Evolutionary conservation across 2,797 vertebrate genomes (phyloP), one percentile per base, ranked within the genome.

Genomic region (Cossypha niveicapilla): DNA sequence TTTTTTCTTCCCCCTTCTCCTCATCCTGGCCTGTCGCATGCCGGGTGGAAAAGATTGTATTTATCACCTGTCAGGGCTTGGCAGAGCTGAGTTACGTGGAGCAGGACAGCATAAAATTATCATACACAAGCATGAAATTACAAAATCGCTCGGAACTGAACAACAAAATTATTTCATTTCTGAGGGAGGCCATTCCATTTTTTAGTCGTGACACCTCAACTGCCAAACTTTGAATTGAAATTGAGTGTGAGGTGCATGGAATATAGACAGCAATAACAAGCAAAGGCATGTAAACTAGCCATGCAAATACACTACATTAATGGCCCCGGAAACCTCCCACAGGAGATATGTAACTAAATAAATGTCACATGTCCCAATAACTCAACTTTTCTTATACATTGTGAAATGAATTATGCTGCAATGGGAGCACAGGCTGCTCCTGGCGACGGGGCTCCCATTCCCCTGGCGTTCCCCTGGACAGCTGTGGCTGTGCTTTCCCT

Each of bases 31-130:
- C 98, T 98, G 98, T 98, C 98, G 98, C 98, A 98, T 71, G 98
- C 98, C 88, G 98, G 98, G 98, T 96, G 98, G 98, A 99, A 99
- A 99, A 98, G 98, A 99, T 99, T 98, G 98, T 99, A 99, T 99
- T 99, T 99, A 99, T 99, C 99, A 99, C 98, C 99, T 99, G 99
- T 99, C 99, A 99, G 98, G 98, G 97, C 98, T 98, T 99, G 99
- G 98, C 99, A 99, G 99, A 97, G 98, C 98, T 99, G 99, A 99
- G 99, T 99, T 99, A 99, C 98, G 98, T 98, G 99, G 98, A 98
- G 99, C 99, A 99, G 99, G 99, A 99, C 99, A 99, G 99, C 99
- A 99, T 99, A 99, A 99, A 99, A 99, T 99, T 99, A 99, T 99
- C 99, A 99, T 99, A 99, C 99, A 99, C 99, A 99, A 99, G 99